A percentile compares a stretch with the other conserved stretches of the same genome.
Conservation (phyloP, 53 echinoderm and acorn worm genomes). For the Crossaster papposus region DNA sequence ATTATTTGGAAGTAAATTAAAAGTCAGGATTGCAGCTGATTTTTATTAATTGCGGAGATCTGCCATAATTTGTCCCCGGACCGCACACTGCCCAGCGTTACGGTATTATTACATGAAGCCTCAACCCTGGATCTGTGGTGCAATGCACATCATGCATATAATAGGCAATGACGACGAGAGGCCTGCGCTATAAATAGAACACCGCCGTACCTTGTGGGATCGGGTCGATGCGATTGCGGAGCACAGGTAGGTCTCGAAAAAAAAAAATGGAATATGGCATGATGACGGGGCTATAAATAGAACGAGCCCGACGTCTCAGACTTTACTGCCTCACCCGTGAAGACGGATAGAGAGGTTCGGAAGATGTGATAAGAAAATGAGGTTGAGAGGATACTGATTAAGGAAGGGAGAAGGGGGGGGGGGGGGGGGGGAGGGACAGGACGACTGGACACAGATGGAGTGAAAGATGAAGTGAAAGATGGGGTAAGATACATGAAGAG, state of each 20-base stretch:
- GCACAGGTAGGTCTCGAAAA: slow-evolving; percentile 25
- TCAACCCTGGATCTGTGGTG: background rate
- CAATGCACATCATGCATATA: background rate
- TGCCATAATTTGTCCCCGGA: too few species aligned
- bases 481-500: background rate
- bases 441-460: background rate
- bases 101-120: background rate
- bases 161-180: background rate
- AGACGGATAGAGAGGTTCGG: background rate
- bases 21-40: too few species aligned
- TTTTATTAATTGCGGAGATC: too few species aligned
- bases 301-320: background rate
- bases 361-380: slow-evolving; percentile 32
- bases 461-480: background rate
- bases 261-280: slow-evolving; percentile 57
- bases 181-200: slow-evolving; percentile 37
- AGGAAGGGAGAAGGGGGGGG: background rate
- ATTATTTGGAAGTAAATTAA: too few species aligned
- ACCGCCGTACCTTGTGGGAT: slow-evolving; percentile 28
- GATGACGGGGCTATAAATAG: slow-evolving; percentile 58
- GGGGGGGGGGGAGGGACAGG: background rate
- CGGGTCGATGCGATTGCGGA: slow-evolving; percentile 51
- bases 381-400: background rate
- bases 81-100: background rate
- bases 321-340: background rate